phyloP scores from a whole-genome alignment of 1,140 invertebrate species.

The Drepana arcuata region DNA sequence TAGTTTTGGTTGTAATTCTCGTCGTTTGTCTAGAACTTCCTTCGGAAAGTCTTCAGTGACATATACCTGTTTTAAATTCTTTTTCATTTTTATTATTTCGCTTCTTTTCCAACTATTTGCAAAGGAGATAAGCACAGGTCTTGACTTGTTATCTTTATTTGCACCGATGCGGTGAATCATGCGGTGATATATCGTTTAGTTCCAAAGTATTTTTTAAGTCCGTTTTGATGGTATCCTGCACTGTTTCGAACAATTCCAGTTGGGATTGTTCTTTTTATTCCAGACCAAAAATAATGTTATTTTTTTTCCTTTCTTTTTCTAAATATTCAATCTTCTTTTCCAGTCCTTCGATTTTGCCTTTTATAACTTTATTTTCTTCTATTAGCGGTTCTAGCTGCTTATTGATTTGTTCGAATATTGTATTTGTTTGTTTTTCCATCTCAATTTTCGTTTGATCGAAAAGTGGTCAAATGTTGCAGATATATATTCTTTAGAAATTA shows the following conservation, averaged over 20 bases:
- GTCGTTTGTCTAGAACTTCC: slow-evolving; percentile 23
- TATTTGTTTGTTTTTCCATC: slow-evolving; percentile 20
- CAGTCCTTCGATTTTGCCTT: slow-evolving; percentile 17
- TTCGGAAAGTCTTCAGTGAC: slow-evolving; percentile 21
- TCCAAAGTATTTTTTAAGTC: slow-evolving; percentile 12
- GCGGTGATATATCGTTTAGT: slow-evolving; percentile 7
- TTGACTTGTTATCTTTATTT: slow-evolving; percentile 9
- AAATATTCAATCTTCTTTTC: slow-evolving; percentile 1
- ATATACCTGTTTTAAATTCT: slow-evolving; percentile 14
- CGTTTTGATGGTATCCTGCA: slow-evolving; percentile 6
- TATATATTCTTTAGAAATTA: neutral
- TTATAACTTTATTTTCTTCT: slow-evolving; percentile 17
- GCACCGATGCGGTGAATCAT: slow-evolving; percentile 15
- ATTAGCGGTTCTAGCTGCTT: slow-evolving; percentile 14
- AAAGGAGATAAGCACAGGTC: slow-evolving; percentile 12
- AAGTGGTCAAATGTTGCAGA: slow-evolving; percentile 3
- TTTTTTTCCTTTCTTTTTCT: slow-evolving; percentile 3
- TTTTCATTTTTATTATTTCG: slow-evolving; percentile 17
- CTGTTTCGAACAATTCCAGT: slow-evolving; percentile 4
- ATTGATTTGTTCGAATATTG: slow-evolving; percentile 18
- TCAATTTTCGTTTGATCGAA: slow-evolving; percentile 21
- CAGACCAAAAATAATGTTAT: slow-evolving; percentile 19
- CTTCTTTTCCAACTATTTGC: slow-evolving; percentile 14
- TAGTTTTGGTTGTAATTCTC: slow-evolving; percentile 13
- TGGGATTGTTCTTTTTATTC: slow-evolving; percentile 11